A percentile compares a stretch with the other conserved stretches of the same genome.
Evolutionary conservation across 2,113 vertebrate genomes (phyloP).

Genomic region (Brevimyrus niger): DNA sequence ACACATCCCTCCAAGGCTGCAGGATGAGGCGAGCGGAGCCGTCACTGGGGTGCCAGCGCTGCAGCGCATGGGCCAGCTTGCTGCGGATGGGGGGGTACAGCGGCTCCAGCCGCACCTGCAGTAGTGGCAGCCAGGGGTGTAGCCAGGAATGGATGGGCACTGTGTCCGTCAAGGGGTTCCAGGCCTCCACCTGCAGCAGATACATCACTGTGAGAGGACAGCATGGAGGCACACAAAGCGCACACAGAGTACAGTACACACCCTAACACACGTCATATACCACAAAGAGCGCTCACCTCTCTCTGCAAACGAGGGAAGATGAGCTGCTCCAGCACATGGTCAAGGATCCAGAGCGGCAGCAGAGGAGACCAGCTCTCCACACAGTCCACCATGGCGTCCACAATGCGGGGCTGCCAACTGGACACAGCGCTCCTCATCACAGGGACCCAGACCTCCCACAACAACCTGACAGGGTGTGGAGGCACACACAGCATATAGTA

Average conservation of each 20-base stretch:
- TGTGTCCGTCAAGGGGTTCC: constrained; percentile 93
- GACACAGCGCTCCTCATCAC: constrained; percentile 73
- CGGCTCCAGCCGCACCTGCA: constrained; percentile 82
- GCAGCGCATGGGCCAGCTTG: constrained; percentile 84
- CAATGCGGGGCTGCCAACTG: constrained; percentile 85
- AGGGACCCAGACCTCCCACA: constrained; percentile 95
- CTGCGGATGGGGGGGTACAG: constrained; percentile 88
- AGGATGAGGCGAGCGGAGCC: constrained; percentile 91
- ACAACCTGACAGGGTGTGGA: constrained; percentile 56
- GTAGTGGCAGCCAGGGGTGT: constrained; percentile 91
- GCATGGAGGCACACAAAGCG: neutral
- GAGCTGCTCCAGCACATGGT: constrained; percentile 88
- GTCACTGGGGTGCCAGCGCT: constrained; percentile 95
- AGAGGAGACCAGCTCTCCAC: constrained; percentile 83
- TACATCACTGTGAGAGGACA: neutral
- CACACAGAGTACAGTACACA: neutral
- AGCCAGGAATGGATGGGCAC: constrained; percentile 98
- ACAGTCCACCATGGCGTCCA: constrained; percentile 89
- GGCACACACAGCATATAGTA: neutral
- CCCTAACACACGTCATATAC: neutral
- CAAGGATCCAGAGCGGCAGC: constrained; percentile 82
- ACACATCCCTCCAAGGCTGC: constrained; percentile 95
- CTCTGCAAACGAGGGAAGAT: constrained; percentile 93
- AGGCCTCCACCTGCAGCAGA: constrained; percentile 77
- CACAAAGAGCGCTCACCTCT: constrained; percentile 60